Conservation (phyloP, 2,888 invertebrate species). For the Eilema griseolum region DNA sequence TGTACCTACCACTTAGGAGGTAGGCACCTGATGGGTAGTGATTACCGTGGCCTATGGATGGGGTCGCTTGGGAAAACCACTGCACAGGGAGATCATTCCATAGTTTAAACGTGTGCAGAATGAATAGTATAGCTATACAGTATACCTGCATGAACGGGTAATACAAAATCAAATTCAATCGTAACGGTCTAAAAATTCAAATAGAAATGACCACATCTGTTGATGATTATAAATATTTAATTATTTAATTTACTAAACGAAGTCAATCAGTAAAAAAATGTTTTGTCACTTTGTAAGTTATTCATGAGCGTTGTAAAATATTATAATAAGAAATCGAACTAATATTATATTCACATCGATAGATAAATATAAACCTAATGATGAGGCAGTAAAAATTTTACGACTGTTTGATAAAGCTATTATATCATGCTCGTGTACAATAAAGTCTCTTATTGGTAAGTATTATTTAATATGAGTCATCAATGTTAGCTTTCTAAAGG, state of each 20-base stretch:
- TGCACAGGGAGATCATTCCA: too few species aligned
- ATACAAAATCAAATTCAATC: background rate
- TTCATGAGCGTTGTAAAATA: constrained; percentile 48
- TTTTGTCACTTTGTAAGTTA: constrained; percentile 30
- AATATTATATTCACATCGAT: constrained; percentile 43
- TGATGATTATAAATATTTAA: constrained; percentile 15
- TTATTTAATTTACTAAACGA: constrained; percentile 5
- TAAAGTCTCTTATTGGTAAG: constrained; percentile 4
- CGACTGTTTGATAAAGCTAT: constrained; percentile 52
- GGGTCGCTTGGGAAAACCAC: too few species aligned
- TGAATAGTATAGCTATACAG: background rate
- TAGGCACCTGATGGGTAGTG: too few species aligned
- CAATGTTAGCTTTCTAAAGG: background rate
- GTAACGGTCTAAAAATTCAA: background rate
- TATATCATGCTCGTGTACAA: constrained; percentile 26
- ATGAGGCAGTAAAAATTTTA: constrained; percentile 49
- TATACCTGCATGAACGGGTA: background rate
- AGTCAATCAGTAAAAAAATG: constrained; percentile 21
- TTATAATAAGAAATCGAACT: constrained; percentile 32
- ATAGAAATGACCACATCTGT: constrained; percentile 9
- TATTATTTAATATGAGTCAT: background rate
- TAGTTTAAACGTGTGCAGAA: too few species aligned
- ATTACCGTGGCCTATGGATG: too few species aligned
- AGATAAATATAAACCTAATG: constrained; percentile 27
- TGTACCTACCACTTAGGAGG: too few species aligned